These are phyloP conservation scores for Meloidogyne floridensis DNA, from an alignment of 1,140 invertebrate species.

Conservation along the genomic window DNA sequence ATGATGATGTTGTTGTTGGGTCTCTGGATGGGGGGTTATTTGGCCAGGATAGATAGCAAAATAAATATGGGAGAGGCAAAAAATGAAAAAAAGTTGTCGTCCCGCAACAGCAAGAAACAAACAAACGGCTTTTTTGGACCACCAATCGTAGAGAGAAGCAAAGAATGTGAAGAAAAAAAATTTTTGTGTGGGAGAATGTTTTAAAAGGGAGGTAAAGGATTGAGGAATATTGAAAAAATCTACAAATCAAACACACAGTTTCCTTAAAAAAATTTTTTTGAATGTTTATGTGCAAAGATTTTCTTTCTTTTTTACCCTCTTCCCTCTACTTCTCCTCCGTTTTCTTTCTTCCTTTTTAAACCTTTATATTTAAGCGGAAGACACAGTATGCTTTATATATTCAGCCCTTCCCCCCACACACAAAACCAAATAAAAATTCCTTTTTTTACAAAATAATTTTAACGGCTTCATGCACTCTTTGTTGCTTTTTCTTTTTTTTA, in stretches of 20 bases:
- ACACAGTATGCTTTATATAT: not conserved
- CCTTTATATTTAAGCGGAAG: not conserved
- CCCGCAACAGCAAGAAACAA: not conserved
- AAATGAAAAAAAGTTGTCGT: not conserved
- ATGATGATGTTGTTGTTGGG: not conserved
- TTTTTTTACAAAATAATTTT: not conserved
- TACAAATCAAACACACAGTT: too few relatives aligned
- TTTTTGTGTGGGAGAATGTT: not conserved
- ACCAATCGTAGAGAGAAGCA: not conserved
- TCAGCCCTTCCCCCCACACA: not conserved
- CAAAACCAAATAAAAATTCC: not conserved
- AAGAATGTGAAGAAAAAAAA: too few relatives aligned
- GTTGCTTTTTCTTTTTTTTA: constrained; percentile 14
- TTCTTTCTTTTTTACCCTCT: not conserved
- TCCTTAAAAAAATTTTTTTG: too few relatives aligned
- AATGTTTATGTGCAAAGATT: too few relatives aligned
- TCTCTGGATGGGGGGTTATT: not conserved
- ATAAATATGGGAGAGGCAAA: not conserved
- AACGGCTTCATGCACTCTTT: not conserved
- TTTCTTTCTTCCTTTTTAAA: not conserved
- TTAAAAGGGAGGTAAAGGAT: not conserved
- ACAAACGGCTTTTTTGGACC: not conserved
- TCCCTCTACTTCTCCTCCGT: not conserved
- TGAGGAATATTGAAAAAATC: not conserved
- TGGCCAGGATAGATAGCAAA: not conserved